phyloP scores from a whole-genome alignment of 2,797 vertebrate genomes.

The Sardinella longiceps region DNA sequence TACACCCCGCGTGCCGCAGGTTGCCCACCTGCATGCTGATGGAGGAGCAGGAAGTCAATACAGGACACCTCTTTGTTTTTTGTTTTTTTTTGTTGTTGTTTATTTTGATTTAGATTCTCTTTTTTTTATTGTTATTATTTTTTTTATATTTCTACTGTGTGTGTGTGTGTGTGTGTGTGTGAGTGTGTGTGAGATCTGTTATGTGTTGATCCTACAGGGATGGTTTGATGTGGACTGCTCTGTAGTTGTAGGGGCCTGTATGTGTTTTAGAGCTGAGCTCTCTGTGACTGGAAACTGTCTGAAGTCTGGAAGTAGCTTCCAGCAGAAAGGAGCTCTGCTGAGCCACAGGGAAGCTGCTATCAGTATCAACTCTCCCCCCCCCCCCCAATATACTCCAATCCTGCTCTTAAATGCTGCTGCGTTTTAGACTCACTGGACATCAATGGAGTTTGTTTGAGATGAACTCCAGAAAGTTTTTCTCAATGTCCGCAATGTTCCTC shows the following conservation, averaged over 20 bases:
- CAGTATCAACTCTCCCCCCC: background rate
- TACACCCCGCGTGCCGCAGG: conserved; percentile 35
- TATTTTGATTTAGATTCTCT: background rate
- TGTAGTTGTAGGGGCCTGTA: background rate
- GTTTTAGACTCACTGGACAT: background rate
- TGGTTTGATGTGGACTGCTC: conserved; percentile 5
- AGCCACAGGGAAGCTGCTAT: background rate
- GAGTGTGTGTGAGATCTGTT: background rate
- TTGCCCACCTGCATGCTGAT: conserved; percentile 19
- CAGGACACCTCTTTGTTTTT: background rate
- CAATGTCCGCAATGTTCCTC: conserved; percentile 1
- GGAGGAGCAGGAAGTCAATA: background rate
- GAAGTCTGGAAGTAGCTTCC: background rate
- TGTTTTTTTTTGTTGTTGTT: background rate
- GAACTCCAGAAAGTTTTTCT: background rate
- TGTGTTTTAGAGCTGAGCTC: background rate
- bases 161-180: background rate
- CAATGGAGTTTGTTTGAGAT: background rate
- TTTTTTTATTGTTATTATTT: background rate
- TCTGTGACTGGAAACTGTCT: background rate
- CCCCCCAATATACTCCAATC: background rate
- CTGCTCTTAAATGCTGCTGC: background rate
- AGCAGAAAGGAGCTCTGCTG: background rate
- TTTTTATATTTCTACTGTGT: background rate
- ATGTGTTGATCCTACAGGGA: background rate